A percentile compares a stretch with the other conserved stretches of the same genome.
Conservation (phyloP, 1,140 invertebrate genomes). For the Euwallacea fornicatus region DNA sequence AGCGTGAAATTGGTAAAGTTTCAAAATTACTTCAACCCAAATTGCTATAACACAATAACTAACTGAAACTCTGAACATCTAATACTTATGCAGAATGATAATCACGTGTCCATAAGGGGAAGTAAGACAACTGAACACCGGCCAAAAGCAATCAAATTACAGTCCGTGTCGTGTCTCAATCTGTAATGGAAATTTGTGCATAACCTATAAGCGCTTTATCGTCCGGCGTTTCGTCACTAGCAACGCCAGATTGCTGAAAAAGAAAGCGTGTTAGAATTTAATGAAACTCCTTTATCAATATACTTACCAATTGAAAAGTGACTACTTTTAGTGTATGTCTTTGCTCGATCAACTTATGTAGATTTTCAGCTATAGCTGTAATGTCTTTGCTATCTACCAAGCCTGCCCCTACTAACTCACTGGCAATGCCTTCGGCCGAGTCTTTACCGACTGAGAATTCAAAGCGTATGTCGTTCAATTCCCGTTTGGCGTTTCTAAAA, state of each 20-base stretch:
- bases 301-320: conserved; percentile 87
- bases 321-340: conserved; percentile 66
- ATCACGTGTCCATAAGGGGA: too few relatives aligned
- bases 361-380: conserved; percentile 85
- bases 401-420: conserved; percentile 91
- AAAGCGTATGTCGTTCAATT: conserved; percentile 97
- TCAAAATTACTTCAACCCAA: too few relatives aligned
- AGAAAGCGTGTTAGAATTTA: conserved; percentile 13
- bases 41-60: too few relatives aligned
- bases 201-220: conserved; percentile 94
- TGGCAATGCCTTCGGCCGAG: conserved; percentile 90
- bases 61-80: too few relatives aligned
- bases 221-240: conserved; percentile 82
- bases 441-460: conserved; percentile 92
- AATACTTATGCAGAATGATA: too few relatives aligned
- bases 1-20: too few relatives aligned
- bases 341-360: conserved; percentile 86
- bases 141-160: too few relatives aligned
- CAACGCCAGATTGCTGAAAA: conserved; percentile 79
- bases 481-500: conserved; percentile 79
- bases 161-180: conserved; percentile 57
- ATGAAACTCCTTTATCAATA: not conserved
- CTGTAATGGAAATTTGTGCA: conserved; percentile 92
- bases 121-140: too few relatives aligned
- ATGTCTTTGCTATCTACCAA: conserved; percentile 91